Evolutionary conservation across 2,113 vertebrate genomes (phyloP).

Genomic region (Pantherophis guttatus): DNA sequence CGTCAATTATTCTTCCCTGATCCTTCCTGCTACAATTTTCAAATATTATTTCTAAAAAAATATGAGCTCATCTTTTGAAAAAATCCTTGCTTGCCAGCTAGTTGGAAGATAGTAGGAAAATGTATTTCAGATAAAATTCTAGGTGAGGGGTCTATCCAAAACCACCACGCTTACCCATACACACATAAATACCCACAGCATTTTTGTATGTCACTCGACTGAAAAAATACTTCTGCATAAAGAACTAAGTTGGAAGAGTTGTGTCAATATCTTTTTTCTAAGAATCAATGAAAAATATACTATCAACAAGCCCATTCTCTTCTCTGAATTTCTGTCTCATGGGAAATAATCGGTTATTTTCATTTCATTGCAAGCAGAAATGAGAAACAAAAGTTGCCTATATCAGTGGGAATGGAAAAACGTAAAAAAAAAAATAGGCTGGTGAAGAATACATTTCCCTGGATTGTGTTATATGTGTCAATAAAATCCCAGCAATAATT

Average conservation of each 20-base stretch:
- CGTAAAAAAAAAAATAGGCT: slow-evolving; percentile 17
- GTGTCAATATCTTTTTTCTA: background rate
- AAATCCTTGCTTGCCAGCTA: background rate
- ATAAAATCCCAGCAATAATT: background rate
- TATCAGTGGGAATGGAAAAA: slow-evolving; percentile 22
- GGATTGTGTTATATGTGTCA: background rate
- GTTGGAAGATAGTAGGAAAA: background rate
- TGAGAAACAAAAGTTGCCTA: background rate
- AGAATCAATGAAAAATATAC: background rate
- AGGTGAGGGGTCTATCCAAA: background rate
- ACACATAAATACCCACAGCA: background rate
- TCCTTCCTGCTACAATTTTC: background rate
- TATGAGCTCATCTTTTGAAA: background rate
- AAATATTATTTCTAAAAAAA: background rate
- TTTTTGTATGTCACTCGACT: background rate
- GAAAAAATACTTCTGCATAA: background rate
- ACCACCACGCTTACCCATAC: background rate
- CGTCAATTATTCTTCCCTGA: background rate
- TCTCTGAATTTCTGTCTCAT: slow-evolving; percentile 23
- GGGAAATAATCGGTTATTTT: background rate
- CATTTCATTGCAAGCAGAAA: background rate
- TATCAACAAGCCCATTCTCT: background rate
- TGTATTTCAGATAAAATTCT: background rate
- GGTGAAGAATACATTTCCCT: slow-evolving; percentile 38
- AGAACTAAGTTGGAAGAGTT: background rate